Evolutionary conservation across 2,113 vertebrate genomes (phyloP).

Genomic region (Haemorhous mexicanus): DNA sequence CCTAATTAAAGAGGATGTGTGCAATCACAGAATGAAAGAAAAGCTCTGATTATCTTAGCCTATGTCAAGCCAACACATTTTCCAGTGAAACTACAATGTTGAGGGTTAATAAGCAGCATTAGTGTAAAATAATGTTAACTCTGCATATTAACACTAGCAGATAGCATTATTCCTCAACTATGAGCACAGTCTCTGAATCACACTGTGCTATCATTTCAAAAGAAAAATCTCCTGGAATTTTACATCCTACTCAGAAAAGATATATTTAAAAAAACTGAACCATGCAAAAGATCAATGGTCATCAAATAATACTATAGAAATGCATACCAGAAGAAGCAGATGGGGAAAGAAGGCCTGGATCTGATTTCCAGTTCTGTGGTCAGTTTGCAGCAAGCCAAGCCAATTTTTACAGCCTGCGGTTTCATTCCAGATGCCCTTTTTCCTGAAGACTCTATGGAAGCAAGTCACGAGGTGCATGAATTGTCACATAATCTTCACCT

Average conservation of each 20-base stretch:
- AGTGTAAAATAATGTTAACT: not conserved
- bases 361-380: not conserved
- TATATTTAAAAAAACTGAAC: not conserved
- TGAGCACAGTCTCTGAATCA: not conserved
- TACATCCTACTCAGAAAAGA: not conserved
- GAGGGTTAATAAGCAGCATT: not conserved
- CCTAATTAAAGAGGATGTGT: slow-evolving; percentile 41
- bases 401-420: not conserved
- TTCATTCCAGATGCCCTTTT: not conserved
- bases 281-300: not conserved
- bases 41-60: slow-evolving; percentile 29
- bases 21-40: slow-evolving; percentile 36
- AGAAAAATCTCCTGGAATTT: not conserved
- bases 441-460: not conserved
- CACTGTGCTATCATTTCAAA: not conserved
- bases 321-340: not conserved
- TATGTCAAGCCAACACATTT: slow-evolving; percentile 2
- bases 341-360: not conserved
- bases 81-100: not conserved
- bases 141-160: not conserved
- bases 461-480: not conserved
- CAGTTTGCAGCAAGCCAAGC: not conserved
- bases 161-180: not conserved
- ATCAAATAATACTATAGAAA: not conserved
- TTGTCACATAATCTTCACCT: not conserved